phyloP scores from a whole-genome alignment of 2,113 vertebrate species.

The Stercorarius parasiticus region DNA sequence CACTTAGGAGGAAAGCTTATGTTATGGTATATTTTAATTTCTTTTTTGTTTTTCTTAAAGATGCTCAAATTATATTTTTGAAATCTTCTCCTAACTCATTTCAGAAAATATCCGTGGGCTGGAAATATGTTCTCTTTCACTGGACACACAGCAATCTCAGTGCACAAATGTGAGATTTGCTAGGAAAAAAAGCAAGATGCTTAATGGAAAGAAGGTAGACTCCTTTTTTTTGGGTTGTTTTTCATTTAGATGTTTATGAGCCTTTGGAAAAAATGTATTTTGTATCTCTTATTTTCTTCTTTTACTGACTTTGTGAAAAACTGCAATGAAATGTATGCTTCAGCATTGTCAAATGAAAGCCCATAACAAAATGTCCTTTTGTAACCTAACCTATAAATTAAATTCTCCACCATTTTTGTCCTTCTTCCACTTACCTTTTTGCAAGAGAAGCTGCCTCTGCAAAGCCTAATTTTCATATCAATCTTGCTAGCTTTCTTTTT shows the following conservation, averaged over 20 bases:
- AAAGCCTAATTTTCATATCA: not conserved
- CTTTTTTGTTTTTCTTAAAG: not conserved
- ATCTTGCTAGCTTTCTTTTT: not conserved
- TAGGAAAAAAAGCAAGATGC: constrained; percentile 33
- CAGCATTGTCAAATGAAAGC: not conserved
- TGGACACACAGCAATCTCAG: constrained; percentile 69
- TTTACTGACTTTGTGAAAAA: not conserved
- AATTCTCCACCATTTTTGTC: not conserved
- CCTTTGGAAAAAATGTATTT: not conserved
- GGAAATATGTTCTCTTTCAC: constrained; percentile 75
- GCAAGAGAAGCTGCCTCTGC: not conserved
- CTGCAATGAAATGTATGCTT: not conserved
- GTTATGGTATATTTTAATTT: not conserved
- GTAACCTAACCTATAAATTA: not conserved
- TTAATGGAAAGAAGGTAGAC: constrained; percentile 59
- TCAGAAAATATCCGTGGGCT: constrained; percentile 82
- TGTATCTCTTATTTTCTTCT: not conserved
- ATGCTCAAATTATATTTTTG: not conserved
- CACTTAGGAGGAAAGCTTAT: not conserved
- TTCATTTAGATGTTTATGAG: not conserved
- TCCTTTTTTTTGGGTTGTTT: not conserved
- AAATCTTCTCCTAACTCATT: constrained; percentile 26
- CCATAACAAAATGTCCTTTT: not conserved
- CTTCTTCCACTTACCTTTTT: not conserved
- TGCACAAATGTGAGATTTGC: constrained; percentile 74